These are phyloP conservation scores for Misgurnus mizolepis DNA, from an alignment of 2,113 vertebrate genomes.

Conservation along the genomic window DNA sequence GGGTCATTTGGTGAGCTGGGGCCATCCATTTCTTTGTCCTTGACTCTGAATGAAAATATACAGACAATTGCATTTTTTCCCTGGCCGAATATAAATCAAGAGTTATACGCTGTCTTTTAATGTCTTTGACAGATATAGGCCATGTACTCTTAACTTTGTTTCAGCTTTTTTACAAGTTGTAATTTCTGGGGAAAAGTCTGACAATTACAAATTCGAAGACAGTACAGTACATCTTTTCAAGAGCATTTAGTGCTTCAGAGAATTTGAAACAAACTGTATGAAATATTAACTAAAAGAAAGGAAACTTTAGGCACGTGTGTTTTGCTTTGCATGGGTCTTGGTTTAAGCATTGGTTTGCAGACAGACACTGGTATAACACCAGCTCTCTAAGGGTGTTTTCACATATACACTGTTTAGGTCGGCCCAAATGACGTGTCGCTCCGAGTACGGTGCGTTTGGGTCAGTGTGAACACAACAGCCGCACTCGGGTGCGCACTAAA, in stretches of 20 bases:
- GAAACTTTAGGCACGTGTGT: neutral
- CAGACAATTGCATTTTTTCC: slow-evolving; percentile 70
- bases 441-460: too few relatives aligned
- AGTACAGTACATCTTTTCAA: neutral
- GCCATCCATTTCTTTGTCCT: slow-evolving; percentile 77
- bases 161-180: slow-evolving; percentile 69
- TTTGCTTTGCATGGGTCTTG: neutral
- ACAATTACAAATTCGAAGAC: slow-evolving; percentile 16
- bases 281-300: neutral
- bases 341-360: neutral
- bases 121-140: slow-evolving; percentile 83
- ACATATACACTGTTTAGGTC: too few relatives aligned
- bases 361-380: neutral
- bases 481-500: too few relatives aligned
- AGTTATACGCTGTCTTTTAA: slow-evolving; percentile 70
- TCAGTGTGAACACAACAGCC: too few relatives aligned
- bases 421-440: too few relatives aligned
- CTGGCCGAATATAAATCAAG: slow-evolving; percentile 78
- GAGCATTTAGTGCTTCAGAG: neutral
- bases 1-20: slow-evolving; percentile 73
- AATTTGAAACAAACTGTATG: neutral
- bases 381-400: too few relatives aligned
- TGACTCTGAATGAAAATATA: slow-evolving; percentile 77
- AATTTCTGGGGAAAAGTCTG: neutral
- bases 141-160: slow-evolving; percentile 75